Base-by-base conservation (phyloP, 2,113 vertebrate genomes). In the Triplophysa rosa region DNA sequence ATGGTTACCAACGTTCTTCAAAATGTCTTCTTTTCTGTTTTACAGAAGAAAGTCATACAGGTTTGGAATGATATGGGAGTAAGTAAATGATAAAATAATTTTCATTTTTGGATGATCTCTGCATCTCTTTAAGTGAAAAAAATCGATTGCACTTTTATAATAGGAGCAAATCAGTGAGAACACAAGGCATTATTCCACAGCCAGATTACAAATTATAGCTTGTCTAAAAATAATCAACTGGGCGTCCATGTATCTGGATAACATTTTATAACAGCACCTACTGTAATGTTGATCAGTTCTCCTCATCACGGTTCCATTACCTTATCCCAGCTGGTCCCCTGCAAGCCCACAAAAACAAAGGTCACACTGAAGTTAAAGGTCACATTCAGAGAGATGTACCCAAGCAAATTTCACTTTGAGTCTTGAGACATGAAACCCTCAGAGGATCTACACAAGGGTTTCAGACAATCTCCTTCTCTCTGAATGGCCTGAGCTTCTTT, bases 121-220 rank as follows among this genome's bases (percentile, higher is more conserved):
- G 6, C 33, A 37, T 37, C 6, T 83, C 67, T 63, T 80, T 29
- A 90, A 90, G 89, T 78, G 6, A 5, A 37, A 87, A 86, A 90
- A 87, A 93, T 93, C 89, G 90, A 90, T 93, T 83, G 88, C 89
- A 88, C 91, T 90, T 67, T 84, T 89, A 63, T 85, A 91, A 88
- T 85, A 91, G 63, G 76, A 83, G 88, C 87, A 92, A 93, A 94
- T 95, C 89, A 93, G 85, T 95, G 67, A 89, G 91, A 92, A 89
- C 86, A 56, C 75, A 91, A 79, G 83, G 75, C 87, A 84, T 90
- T 90, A 90, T 91, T 94, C 88, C 85, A 83, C 73, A 23, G 71
- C 78, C 67, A 49, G 90, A 87, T 87, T 92, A 83, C 93, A 94
- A 94, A 91, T 93, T 89, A 90, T 83, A 88, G 86, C 88, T 89